Evolutionary conservation across 2,797 vertebrate species (phyloP).

Genomic region (Cyclura pinguis): DNA sequence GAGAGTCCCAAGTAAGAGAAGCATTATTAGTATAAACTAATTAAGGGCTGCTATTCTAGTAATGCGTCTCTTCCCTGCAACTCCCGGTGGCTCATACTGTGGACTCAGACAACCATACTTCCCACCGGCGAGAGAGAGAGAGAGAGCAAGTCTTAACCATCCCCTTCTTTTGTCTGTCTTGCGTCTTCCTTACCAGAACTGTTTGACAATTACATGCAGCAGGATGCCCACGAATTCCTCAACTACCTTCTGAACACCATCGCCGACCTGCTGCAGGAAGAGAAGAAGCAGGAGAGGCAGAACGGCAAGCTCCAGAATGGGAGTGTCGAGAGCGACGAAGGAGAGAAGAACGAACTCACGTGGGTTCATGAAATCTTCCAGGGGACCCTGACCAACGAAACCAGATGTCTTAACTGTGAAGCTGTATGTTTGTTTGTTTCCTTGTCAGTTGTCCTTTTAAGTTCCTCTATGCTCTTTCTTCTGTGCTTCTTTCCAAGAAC

Average conservation of each 20-base stretch:
- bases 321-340: conserved; percentile 81
- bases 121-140: no score
- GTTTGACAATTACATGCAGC: conserved; percentile 96
- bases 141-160: neutral
- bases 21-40: no score
- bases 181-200: conserved; percentile 80
- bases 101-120: no score
- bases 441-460: neutral
- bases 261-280: conserved; percentile 92
- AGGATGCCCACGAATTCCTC: conserved; percentile 93
- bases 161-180: neutral
- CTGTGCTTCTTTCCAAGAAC: neutral
- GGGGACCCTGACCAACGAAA: conserved; percentile 94
- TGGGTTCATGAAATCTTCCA: conserved; percentile 97
- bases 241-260: conserved; percentile 97
- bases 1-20: no score
- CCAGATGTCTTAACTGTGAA: conserved; percentile 95
- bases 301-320: conserved; percentile 92
- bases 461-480: conserved; percentile 13
- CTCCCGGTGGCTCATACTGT: neutral
- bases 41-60: no score
- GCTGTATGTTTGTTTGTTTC: conserved; percentile 77
- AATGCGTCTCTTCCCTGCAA: neutral
- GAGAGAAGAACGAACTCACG: conserved; percentile 88
- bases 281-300: conserved; percentile 93